Evolutionary conservation across 2,797 vertebrate genomes (phyloP).

Genomic region (Gastrophryne carolinensis): DNA sequence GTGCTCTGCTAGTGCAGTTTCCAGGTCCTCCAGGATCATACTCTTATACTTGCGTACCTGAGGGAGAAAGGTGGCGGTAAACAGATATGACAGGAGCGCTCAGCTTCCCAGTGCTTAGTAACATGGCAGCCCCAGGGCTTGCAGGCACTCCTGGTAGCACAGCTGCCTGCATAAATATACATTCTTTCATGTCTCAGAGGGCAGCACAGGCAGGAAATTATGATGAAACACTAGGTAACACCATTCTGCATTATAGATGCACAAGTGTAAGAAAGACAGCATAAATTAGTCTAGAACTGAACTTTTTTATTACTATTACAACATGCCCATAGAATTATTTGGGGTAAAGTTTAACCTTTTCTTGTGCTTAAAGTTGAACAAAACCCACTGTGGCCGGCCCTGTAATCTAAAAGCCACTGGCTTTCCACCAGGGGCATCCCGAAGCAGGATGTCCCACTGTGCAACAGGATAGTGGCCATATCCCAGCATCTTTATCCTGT

Average conservation of each 20-base stretch:
- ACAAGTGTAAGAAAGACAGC: background rate
- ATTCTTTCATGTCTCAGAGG: constrained; percentile 9
- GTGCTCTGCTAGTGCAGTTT: constrained; percentile 91
- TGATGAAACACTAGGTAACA: constrained; percentile 69
- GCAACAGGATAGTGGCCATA: no score
- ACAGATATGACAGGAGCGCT: constrained; percentile 59
- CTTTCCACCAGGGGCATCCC: no score
- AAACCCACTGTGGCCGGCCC: no score
- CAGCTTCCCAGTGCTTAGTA: constrained; percentile 46
- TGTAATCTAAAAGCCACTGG: no score
- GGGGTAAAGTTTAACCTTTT: no score
- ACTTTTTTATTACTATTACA: no score
- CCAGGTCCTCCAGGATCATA: constrained; percentile 95
- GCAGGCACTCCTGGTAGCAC: constrained; percentile 43
- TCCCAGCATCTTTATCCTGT: no score
- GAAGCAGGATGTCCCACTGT: no score
- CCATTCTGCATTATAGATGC: background rate
- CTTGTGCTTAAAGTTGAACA: no score
- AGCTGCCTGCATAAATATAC: constrained; percentile 55
- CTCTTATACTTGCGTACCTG: constrained; percentile 98
- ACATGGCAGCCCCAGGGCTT: constrained; percentile 33
- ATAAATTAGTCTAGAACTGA: no score
- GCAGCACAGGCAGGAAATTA: background rate
- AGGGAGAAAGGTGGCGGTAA: constrained; percentile 64
- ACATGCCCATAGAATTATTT: no score